Conservation (phyloP, 1,140 invertebrate species). For the Drosophila ohnishii region DNA sequence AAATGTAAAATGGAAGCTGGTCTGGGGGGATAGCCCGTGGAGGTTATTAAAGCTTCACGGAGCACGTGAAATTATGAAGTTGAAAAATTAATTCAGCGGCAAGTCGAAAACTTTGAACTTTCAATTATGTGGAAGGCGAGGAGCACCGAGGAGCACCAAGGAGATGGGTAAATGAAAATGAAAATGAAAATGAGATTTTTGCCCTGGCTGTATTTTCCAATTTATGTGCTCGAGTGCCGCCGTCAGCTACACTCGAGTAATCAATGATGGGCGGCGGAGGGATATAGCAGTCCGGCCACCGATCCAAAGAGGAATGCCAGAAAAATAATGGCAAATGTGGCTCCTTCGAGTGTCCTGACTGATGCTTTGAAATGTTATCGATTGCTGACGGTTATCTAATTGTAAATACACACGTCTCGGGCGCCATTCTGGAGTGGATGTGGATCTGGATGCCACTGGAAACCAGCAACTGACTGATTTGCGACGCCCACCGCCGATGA, state of each 20-base stretch:
- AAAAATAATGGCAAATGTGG: conserved; percentile 69
- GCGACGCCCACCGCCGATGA: conserved; percentile 38
- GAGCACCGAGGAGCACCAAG: conserved; percentile 15
- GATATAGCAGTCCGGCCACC: conserved; percentile 16
- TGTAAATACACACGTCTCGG: conserved; percentile 66
- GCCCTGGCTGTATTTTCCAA: conserved; percentile 65
- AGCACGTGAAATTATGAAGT: conserved; percentile 78
- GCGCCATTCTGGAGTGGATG: conserved; percentile 26
- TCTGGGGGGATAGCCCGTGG: conserved; percentile 7
- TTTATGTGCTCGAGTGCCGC: conserved; percentile 75
- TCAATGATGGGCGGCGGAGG: conserved; percentile 58
- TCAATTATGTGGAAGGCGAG: conserved; percentile 71
- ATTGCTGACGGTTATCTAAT: conserved; percentile 74
- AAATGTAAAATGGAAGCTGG: conserved; percentile 22
- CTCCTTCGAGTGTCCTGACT: conserved; percentile 19
- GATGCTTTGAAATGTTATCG: conserved; percentile 57
- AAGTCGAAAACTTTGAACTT: conserved; percentile 77
- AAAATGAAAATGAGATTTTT: conserved; percentile 62
- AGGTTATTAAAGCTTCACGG: conserved; percentile 68
- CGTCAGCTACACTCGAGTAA: conserved; percentile 76
- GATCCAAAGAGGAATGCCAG: conserved; percentile 57
- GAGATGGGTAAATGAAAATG: conserved; percentile 56
- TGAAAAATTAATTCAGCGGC: conserved; percentile 80
- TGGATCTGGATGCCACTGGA: conserved; percentile 14
- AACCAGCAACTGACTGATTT: conserved; percentile 63